These are phyloP conservation scores for Rhizomys pruinosus DNA, from an alignment of 2,113 vertebrate genomes.

Conservation along the genomic window DNA sequence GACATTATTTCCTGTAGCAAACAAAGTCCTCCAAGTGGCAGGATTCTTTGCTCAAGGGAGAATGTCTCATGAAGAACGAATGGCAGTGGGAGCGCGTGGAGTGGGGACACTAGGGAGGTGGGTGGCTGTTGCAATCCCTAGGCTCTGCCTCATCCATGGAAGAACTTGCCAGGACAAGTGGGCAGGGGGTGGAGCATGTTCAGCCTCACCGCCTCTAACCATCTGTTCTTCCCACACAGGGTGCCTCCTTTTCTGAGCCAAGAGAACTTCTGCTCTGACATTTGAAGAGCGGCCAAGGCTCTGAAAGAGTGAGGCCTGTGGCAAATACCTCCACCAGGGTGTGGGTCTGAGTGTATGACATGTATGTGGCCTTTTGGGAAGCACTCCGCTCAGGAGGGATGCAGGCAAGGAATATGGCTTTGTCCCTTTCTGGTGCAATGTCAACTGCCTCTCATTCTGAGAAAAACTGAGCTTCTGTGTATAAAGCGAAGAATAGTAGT, in stretches of 20 bases:
- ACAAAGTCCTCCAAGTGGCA: not conserved
- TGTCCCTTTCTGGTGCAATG: not conserved
- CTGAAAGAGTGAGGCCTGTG: not conserved
- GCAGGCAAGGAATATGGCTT: not conserved
- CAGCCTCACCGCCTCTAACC: not conserved
- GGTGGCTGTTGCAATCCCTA: not conserved
- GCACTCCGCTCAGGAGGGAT: not conserved
- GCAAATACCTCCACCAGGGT: not conserved
- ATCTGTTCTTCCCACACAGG: conserved; percentile 42
- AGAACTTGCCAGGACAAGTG: conserved; percentile 45
- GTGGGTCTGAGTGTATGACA: not conserved
- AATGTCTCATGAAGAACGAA: not conserved
- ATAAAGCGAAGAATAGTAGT: not conserved
- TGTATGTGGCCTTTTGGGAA: rapidly evolving
- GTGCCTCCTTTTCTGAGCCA: not conserved
- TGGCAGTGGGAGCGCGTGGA: not conserved
- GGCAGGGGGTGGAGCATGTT: not conserved
- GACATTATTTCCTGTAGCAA: not conserved
- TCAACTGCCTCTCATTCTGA: not conserved
- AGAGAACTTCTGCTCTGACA: not conserved
- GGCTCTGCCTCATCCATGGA: not conserved
- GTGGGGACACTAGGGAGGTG: not conserved
- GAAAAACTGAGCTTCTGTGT: not conserved
- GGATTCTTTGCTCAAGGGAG: not conserved
- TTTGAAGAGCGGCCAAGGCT: not conserved